These are phyloP conservation scores for Protobothrops flavoviridis DNA, from an alignment of 2,113 vertebrate genomes.

Conservation along the genomic window DNA sequence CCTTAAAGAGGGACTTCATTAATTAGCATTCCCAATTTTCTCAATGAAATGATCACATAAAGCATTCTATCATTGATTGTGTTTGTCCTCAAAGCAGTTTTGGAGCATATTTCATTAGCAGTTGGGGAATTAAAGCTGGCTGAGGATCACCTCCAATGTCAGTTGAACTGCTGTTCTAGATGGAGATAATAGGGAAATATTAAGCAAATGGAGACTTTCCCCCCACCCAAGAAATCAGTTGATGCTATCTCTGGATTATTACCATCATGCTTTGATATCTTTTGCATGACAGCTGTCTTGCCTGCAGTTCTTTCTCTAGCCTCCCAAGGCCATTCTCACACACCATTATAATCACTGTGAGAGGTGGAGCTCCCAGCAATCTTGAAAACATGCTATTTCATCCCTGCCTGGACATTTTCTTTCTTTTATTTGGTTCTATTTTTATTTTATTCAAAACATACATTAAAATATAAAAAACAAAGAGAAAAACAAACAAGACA, in stretches of 20 bases:
- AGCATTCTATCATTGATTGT: background rate
- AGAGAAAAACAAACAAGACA: background rate
- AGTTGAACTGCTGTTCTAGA: background rate
- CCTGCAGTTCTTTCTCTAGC: background rate
- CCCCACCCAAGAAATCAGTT: background rate
- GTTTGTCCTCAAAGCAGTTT: background rate
- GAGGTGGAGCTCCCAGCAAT: background rate
- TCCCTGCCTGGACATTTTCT: background rate
- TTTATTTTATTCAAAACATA: background rate
- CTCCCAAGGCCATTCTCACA: background rate
- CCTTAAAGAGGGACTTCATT: background rate
- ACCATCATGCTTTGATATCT: background rate
- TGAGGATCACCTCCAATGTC: background rate
- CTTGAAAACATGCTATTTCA: background rate
- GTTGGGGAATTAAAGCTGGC: background rate
- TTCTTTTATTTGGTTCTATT: background rate
- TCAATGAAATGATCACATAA: background rate
- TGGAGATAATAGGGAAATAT: background rate
- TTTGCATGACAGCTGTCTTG: background rate
- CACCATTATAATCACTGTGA: background rate
- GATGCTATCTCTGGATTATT: background rate
- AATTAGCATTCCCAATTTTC: background rate
- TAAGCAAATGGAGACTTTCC: background rate
- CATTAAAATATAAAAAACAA: background rate
- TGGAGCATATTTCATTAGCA: background rate